Percentiles rank a stretch among this genome's conserved stretches.
These are phyloP conservation scores for Eurois occulta DNA, from an alignment of 2,888 invertebrate genomes.

Conservation along the genomic window DNA sequence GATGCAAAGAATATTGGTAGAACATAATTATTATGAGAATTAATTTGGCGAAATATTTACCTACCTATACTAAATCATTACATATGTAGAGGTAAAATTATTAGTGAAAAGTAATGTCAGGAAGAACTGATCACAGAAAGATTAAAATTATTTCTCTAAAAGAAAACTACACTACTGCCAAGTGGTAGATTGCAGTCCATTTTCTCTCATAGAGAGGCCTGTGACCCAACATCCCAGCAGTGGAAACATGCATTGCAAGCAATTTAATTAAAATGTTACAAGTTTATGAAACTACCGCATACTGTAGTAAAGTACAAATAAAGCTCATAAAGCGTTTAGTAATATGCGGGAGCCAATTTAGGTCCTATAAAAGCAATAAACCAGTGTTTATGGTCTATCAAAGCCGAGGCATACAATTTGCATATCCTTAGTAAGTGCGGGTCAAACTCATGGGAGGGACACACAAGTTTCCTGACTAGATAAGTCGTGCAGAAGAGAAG, in stretches of 20 bases:
- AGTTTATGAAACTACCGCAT: background rate
- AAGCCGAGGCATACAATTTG: slow-evolving; percentile 18
- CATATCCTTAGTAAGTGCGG: slow-evolving; percentile 3
- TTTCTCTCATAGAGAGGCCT: background rate
- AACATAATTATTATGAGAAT: background rate
- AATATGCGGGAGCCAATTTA: background rate
- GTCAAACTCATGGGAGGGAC: slow-evolving; percentile 5
- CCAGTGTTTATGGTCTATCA: slow-evolving; percentile 22
- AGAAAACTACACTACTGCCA: background rate
- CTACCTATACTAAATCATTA: background rate
- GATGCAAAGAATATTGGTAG: background rate
- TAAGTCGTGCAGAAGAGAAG: too few species aligned
- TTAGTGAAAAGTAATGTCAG: background rate
- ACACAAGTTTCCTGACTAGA: slow-evolving; percentile 1
- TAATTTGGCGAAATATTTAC: background rate
- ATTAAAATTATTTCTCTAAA: too few species aligned
- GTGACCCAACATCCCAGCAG: background rate
- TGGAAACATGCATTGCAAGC: background rate
- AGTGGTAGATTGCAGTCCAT: background rate
- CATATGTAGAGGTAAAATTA: background rate
- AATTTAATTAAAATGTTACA: background rate
- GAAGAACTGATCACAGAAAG: background rate
- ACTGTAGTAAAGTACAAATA: background rate
- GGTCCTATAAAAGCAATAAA: slow-evolving; percentile 26
- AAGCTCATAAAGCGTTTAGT: background rate